Conservation (phyloP, 2,113 vertebrate genomes). For the Albula glossodonta region DNA sequence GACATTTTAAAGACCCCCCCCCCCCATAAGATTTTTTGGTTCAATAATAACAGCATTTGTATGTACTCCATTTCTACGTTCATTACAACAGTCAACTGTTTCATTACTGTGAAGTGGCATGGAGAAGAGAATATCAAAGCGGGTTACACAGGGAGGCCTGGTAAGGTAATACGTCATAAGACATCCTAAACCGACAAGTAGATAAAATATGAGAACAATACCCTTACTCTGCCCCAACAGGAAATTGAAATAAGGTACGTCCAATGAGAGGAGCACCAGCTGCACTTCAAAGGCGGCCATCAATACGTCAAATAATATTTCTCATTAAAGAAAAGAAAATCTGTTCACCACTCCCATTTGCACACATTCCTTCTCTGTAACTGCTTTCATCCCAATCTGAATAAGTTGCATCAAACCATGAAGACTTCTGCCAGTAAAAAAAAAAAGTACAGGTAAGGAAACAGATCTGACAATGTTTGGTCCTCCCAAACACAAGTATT, state of each 20-base stretch:
- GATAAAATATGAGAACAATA: neutral
- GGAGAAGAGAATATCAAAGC: neutral
- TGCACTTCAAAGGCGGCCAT: neutral
- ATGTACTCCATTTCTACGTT: no score
- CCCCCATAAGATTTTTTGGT: no score
- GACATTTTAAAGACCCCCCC: no score
- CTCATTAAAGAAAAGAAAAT: neutral
- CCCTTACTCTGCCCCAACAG: neutral
- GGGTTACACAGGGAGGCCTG: neutral
- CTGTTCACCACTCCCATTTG: neutral
- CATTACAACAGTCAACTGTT: neutral
- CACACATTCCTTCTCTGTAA: neutral
- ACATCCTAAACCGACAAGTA: neutral
- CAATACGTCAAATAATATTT: neutral
- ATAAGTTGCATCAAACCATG: neutral
- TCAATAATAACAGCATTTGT: no score
- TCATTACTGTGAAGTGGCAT: neutral
- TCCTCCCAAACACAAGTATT: neutral
- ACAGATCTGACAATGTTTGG: neutral
- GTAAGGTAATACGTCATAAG: neutral
- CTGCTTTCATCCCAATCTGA: no score
- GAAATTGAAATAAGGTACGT: neutral
- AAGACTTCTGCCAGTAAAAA: neutral
- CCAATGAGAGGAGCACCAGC: neutral
- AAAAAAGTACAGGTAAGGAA: neutral